Base-by-base conservation (phyloP, 1,140 invertebrate genomes). In the Diorhabda elongata region DNA sequence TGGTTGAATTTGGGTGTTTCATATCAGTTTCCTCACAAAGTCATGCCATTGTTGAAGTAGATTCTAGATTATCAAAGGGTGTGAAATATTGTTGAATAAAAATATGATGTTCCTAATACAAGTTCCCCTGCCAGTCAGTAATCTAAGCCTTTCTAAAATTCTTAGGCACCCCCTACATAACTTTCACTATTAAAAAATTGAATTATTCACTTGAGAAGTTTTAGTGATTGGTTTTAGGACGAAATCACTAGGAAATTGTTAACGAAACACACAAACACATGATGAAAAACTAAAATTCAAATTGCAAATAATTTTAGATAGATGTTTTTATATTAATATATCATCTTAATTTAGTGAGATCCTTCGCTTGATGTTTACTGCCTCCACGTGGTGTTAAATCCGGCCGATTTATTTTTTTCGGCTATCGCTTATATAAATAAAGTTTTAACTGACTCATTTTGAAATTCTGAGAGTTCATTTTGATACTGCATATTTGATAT, bases 191-290 rank as follows among this genome's bases (percentile, higher is more conserved):
- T 66, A 58, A 69, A 69, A 74, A 75, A 74, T 74, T 74, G 61
- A 67, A 69, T 73, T 75, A 68, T 76, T 73, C 69, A 61, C 68
- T 70, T 73, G 73, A 75, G 64, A 73, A 70, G 72, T 68, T 70
- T 67, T 67, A 75, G 69, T 73, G 65, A 70, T 73, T 74, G 64
- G 67, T 69, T 70, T 74, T 71, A 74, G 62, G 65, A 73, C 72
- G 70, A 72, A 73, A 75, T 72, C 72, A 72, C 72, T 75, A 75
- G 67, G 59, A 76, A 73, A 74, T 75, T 75, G 67, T 75, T 73
- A 75, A 69, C 64, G 73, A 76, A 74, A 73, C 47, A 66, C 68
- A 69, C 52, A 71, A 75, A 75, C 58, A 71, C 66, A 74, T 63
- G 72, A 71, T 73, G 64, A 71, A 74, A 72, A 72, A 75, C 66